Conservation (phyloP, 2,113 vertebrate species). For the Sapajus apella region DNA sequence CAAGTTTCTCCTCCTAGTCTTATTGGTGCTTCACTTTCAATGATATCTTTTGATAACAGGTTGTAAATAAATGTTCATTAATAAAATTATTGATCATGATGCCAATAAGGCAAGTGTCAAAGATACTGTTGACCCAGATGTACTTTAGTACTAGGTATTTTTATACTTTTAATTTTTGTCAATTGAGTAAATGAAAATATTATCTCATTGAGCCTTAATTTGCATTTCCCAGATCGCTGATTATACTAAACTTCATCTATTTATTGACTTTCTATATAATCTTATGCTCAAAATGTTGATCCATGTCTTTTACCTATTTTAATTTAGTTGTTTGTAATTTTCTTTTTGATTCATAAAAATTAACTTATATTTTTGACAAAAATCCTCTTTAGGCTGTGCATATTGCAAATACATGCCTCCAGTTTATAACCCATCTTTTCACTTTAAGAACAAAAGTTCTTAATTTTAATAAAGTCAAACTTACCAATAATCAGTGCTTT, state of each 20-base stretch:
- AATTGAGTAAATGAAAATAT: neutral
- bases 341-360: neutral
- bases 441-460: slow-evolving; percentile 9
- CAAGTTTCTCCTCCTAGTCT: neutral
- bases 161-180: neutral
- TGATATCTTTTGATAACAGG: neutral
- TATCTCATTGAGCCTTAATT: neutral
- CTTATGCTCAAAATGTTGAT: neutral
- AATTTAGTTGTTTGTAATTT: slow-evolving; percentile 2
- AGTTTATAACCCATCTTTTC: neutral
- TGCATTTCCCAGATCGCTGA: neutral
- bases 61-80: slow-evolving; percentile 18
- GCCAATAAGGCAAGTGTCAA: neutral
- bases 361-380: slow-evolving; percentile 11
- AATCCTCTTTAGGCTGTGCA: neutral
- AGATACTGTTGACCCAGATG: neutral
- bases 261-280: neutral
- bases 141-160: neutral
- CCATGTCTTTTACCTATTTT: neutral
- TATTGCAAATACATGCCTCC: neutral
- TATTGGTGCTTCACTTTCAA: neutral
- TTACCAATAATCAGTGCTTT: neutral
- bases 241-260: neutral
- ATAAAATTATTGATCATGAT: neutral
- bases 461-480: slow-evolving; percentile 6